Base-by-base conservation (phyloP, 2,888 invertebrate species). In the Stenchaetothrips biformis region DNA sequence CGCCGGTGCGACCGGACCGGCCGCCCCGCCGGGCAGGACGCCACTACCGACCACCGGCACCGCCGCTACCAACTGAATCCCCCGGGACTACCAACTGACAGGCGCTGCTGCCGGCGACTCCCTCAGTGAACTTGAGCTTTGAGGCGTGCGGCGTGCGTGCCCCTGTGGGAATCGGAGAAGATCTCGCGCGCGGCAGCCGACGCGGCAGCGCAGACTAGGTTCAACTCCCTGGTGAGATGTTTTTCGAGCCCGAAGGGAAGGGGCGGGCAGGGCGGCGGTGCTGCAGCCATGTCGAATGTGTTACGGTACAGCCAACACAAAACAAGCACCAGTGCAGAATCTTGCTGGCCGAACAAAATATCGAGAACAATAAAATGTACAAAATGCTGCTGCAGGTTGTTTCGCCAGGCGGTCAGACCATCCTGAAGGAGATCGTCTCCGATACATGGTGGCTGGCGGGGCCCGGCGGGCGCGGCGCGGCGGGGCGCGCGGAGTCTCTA, bases 321-420 rank as follows among this genome's bases (percentile, higher is more conserved):
- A 53, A 53, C 53, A 53, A 53, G 53, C 13, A 53, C 53, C 53
- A 18, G 53, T 18, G 37, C 37, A 37, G 37, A 37, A 37, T 37
- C 37, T 37, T 37, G 37, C 37, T 2, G 37, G 67, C 21, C 67
- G 67, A 74, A 25, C 67, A 25, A 74, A 74, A 74, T 74, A 74
- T 74, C 67, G 67, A 25, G 67, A 74, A 74, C 67, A 74, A 74
- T 74, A 74, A 74, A 74, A 74, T 74, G 67, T 74, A 74, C 67
- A 74, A 74, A 74, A 74, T 74, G 67, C 25, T 74, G 67, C 67
- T 25, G 67, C 67, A 74, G 67, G 67, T 74, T 74, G 67, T 74
- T 59, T 74, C 67, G 67, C 67, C 67, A 25, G 7, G 67, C 25
- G 21, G 25, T 21, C 67, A 74, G 67, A 11, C 67, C 67, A 25